phyloP scores from a whole-genome alignment of 1,140 invertebrate genomes.

The Globodera ellingtonae region DNA sequence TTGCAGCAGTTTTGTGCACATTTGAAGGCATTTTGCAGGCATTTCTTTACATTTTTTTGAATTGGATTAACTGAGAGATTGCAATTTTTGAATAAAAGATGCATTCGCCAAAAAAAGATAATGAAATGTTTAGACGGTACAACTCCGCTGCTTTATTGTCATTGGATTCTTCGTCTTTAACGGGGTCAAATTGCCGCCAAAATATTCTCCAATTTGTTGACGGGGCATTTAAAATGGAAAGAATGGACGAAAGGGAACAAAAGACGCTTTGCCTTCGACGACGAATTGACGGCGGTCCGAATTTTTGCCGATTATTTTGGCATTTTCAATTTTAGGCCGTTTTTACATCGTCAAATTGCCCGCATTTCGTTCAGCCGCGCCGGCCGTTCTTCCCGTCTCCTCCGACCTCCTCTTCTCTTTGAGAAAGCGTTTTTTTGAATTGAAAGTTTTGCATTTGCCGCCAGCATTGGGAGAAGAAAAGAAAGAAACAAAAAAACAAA shows the following conservation, averaged over 20 bases:
- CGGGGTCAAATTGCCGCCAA: background rate
- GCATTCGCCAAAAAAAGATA: background rate
- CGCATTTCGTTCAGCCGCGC: background rate
- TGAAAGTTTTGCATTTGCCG: conserved; percentile 2
- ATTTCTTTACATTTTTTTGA: background rate
- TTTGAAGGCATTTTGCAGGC: conserved; percentile 4
- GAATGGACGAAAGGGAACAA: conserved; percentile 8
- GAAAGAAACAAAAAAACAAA: background rate
- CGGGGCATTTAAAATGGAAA: background rate
- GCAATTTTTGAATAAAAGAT: background rate
- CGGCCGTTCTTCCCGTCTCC: background rate
- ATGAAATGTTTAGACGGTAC: background rate
- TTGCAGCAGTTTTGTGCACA: conserved; percentile 1
- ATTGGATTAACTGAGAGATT: too few relatives aligned
- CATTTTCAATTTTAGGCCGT: background rate
- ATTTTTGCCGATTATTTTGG: background rate
- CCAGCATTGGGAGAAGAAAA: conserved; percentile 3
- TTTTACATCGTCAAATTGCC: conserved; percentile 11
- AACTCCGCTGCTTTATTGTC: background rate
- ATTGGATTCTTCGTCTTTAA: background rate
- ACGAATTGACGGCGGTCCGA: background rate
- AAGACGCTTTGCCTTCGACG: conserved; percentile 7
- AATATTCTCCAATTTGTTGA: background rate
- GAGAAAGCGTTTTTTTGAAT: background rate
- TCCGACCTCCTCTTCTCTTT: background rate